Evolutionary conservation across 2,113 vertebrate genomes (phyloP).

Genomic region (Apus apus): DNA sequence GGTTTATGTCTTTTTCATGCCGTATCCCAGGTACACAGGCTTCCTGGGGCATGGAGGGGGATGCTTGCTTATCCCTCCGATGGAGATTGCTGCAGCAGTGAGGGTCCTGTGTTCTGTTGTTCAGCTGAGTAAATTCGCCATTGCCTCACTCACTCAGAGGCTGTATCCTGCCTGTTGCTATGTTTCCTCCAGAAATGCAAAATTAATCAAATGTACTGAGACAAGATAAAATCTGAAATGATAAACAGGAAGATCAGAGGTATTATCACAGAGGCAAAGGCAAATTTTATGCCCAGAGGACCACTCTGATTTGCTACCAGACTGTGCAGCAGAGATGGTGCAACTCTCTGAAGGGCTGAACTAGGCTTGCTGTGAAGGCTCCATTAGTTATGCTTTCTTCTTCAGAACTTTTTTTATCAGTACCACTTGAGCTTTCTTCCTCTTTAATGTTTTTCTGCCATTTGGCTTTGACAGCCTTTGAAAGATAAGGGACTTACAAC

Average conservation of each 20-base stretch:
- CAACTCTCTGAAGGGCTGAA: background rate
- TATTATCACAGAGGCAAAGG: background rate
- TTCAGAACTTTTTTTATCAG: background rate
- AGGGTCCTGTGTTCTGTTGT: background rate
- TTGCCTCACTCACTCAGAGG: background rate
- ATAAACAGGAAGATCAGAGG: background rate
- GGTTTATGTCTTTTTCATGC: background rate
- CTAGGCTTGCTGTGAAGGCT: background rate
- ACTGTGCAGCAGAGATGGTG: background rate
- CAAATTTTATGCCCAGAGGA: slow-evolving; percentile 4
- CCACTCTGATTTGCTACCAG: background rate
- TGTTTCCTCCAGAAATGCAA: slow-evolving; percentile 1
- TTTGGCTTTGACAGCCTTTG: background rate
- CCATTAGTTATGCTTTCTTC: background rate
- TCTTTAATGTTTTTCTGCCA: background rate
- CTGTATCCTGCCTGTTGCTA: background rate
- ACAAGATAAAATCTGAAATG: slow-evolving; percentile 18
- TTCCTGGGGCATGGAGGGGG: background rate
- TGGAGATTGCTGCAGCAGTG: background rate
- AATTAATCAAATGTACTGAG: background rate
- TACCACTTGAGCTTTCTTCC: background rate
- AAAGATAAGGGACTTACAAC: background rate
- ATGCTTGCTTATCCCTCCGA: background rate
- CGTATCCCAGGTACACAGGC: background rate
- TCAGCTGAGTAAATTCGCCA: background rate